phyloP scores from a whole-genome alignment of 2,888 invertebrate species.

The Megalurothrips usitatus region DNA sequence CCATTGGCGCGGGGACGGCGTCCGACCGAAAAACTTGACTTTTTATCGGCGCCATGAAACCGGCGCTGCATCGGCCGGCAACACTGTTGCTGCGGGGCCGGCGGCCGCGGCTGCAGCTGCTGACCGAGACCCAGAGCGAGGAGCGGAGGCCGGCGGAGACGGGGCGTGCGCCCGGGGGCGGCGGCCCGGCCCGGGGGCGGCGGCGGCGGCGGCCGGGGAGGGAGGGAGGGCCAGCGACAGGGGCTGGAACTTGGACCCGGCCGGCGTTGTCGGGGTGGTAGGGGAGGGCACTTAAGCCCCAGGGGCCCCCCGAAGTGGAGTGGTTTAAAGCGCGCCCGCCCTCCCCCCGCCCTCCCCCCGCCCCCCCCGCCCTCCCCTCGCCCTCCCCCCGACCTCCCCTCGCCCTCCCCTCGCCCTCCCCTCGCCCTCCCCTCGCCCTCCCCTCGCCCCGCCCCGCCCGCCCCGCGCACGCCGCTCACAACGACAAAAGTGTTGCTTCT shows the following conservation, averaged over 20 bases:
- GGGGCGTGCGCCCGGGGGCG: not conserved
- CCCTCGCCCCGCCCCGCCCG: not conserved
- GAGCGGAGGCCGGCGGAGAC: not conserved
- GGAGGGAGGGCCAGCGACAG: not conserved
- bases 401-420: not conserved
- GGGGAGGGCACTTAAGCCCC: constrained; percentile 3
- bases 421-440: not conserved
- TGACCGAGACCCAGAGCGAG: not conserved
- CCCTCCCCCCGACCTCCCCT: not conserved
- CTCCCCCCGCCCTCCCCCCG: not conserved
- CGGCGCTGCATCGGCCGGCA: not conserved
- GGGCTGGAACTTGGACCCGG: not conserved
- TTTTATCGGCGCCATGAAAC: constrained; percentile 6
- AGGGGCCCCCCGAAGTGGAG: constrained; percentile 6
- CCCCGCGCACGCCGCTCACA: not conserved
- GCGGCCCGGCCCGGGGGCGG: not conserved
- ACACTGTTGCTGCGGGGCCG: not conserved
- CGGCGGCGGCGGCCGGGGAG: not conserved
- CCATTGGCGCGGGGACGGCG: no score
- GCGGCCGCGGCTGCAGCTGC: not conserved
- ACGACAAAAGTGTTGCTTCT: constrained; percentile 26
- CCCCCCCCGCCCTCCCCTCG: constrained; percentile 2
- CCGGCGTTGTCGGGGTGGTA: not conserved
- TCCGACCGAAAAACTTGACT: not conserved
- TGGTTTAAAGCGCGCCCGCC: constrained; percentile 11